Evolutionary conservation across 2,113 vertebrate species (phyloP), one percentile per base, ranked within the genome.

Genomic region (Petromus typicus): DNA sequence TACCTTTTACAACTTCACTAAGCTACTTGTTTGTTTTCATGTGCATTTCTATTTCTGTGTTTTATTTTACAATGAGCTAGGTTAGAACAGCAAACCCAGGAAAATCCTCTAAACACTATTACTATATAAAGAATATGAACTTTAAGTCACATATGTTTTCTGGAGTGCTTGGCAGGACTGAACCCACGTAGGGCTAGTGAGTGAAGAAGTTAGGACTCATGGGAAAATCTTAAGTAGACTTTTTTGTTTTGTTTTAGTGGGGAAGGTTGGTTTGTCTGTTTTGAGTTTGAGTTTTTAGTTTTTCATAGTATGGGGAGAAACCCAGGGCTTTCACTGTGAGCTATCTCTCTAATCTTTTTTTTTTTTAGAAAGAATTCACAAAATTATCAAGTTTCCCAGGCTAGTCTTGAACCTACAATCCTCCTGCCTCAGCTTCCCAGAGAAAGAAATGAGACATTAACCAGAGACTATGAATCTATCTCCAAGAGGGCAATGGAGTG

Each of bases 61-160:
- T 69, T 88, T 89, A 84, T 89, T 90, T 95, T 76, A 67, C 25
- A 90, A 75, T n/a, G 79, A 91, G 25, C 51, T 76, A 91, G 43
- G 0, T 76, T 75, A 81, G 91, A 91, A 87, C 18, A 85, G 73
- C 48, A 83, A 79, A 67, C 10, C 61, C n/a, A 64, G 20, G 13
- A n/a, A 91, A 92, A 91, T 76, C 4, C 40, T 63, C n/a, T 22
- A 81, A 89, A 89, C 27, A 45, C 37, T 43, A 51, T 71, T 71
- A 23, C 7, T 59, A 6, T 76, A 25, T 86, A 79, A 94, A 78
- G 79, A 90, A 73, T 45, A 45, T 30, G 48, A 32, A n/a, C 37
- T 91, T 71, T 83, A 56, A 92, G 43, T 78, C 56, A 83, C 40
- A 75, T 6, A 5, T 92, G 22, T 79, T 87, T 56, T 40, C 57